These are phyloP conservation scores for Brachionus rotundiformis DNA, from an alignment of 1,140 invertebrate genomes.

Conservation along the genomic window DNA sequence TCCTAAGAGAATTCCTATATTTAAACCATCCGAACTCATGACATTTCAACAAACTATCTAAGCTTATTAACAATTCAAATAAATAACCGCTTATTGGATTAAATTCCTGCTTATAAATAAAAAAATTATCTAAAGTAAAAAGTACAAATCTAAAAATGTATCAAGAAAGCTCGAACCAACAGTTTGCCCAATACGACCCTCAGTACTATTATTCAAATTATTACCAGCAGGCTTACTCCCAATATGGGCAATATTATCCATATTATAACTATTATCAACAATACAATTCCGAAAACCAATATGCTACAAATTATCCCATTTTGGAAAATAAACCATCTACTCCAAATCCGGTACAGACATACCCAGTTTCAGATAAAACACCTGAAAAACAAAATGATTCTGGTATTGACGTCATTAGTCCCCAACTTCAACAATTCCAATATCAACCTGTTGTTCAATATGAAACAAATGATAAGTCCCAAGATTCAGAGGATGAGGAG, in stretches of 20 bases:
- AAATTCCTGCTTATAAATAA: background rate
- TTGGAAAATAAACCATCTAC: background rate
- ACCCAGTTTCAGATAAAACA: background rate
- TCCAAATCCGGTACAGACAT: background rate
- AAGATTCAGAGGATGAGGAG: background rate
- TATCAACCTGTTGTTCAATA: background rate
- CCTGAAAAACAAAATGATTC: conserved; percentile 39
- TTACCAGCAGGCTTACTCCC: background rate
- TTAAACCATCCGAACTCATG: conserved; percentile 35
- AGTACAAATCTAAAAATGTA: conserved; percentile 29
- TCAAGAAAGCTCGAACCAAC: background rate
- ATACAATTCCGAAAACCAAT: background rate
- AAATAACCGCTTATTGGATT: conserved; percentile 47
- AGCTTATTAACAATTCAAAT: conserved; percentile 31
- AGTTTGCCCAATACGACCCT: background rate
- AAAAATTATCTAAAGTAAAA: background rate
- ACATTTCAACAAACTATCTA: conserved; percentile 29
- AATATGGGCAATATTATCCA: conserved; percentile 7
- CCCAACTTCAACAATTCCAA: background rate
- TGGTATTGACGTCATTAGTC: conserved; percentile 15
- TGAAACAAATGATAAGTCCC: background rate
- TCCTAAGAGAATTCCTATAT: background rate
- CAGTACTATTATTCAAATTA: conserved; percentile 25
- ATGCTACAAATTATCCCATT: background rate
- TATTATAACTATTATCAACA: conserved; percentile 6